Conservation (phyloP, 2,797 vertebrate species). For the Momotus momota region DNA sequence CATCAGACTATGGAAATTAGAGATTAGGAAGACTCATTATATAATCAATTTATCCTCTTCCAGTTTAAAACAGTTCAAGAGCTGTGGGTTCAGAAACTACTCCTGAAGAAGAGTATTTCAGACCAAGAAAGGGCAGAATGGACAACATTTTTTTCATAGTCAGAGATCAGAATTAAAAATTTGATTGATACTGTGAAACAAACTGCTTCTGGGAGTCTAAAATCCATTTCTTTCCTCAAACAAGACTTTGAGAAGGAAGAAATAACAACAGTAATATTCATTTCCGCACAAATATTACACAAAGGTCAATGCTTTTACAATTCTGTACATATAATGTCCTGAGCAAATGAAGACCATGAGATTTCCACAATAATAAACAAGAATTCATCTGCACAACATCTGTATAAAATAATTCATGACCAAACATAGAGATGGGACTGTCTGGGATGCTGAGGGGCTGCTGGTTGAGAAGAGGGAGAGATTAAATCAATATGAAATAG, state of each 20-base stretch:
- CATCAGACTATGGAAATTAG: slow-evolving; percentile 50
- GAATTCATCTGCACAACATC: neutral
- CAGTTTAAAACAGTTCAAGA: slow-evolving; percentile 8
- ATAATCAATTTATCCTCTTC: neutral
- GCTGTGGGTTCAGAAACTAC: neutral
- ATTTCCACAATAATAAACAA: neutral
- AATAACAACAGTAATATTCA: neutral
- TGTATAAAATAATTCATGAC: neutral
- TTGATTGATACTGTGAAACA: neutral
- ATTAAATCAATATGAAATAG: neutral
- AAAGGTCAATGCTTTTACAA: neutral
- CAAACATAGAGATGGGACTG: neutral
- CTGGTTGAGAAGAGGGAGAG: neutral
- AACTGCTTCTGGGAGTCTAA: neutral
- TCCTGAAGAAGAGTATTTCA: neutral
- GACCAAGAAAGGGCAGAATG: neutral
- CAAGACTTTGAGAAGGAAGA: neutral
- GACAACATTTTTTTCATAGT: neutral
- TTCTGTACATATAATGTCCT: neutral
- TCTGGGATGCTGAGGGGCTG: neutral
- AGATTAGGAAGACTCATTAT: slow-evolving; percentile 37
- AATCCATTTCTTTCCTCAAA: neutral
- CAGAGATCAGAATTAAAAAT: slow-evolving; percentile 1
- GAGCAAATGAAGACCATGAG: neutral
- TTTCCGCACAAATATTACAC: neutral